phyloP scores from a whole-genome alignment of 2,113 vertebrate species.

The Rana temporaria region DNA sequence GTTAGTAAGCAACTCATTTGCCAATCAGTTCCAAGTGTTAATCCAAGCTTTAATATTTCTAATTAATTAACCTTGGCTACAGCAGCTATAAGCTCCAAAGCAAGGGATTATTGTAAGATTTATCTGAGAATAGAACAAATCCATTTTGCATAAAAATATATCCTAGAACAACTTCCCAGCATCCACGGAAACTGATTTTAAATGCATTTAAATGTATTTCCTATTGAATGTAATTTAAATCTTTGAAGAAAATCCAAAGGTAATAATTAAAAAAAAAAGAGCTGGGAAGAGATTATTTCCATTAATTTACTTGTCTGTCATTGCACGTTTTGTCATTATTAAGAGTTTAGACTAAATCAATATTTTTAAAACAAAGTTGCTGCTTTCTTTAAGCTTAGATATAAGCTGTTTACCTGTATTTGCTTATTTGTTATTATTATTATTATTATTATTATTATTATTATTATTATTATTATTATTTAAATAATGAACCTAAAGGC shows the following conservation, averaged over 20 bases:
- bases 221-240: slow-evolving; percentile 64
- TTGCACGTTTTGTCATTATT: slow-evolving; percentile 52
- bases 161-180: slow-evolving; percentile 63
- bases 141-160: slow-evolving; percentile 63
- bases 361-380: background rate
- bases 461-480: background rate
- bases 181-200: slow-evolving; percentile 64
- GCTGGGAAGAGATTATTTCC: slow-evolving; percentile 5
- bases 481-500: background rate
- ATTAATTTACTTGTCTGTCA: slow-evolving; percentile 56
- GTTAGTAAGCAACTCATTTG: slow-evolving; percentile 67
- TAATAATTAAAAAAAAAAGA: slow-evolving; percentile 54
- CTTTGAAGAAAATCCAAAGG: slow-evolving; percentile 56
- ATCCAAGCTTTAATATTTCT: slow-evolving; percentile 74
- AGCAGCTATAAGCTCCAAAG: slow-evolving; percentile 65
- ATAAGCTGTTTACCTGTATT: background rate
- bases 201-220: slow-evolving; percentile 64
- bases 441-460: background rate
- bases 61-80: slow-evolving; percentile 76
- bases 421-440: slow-evolving; percentile 3
- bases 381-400: background rate
- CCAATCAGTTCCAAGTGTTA: slow-evolving; percentile 70
- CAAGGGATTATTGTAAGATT: slow-evolving; percentile 65
- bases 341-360: slow-evolving; percentile 45
- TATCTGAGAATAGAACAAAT: slow-evolving; percentile 70